Evolutionary conservation across 2,797 vertebrate genomes (phyloP), one percentile per base, ranked within the genome.

Genomic region (Falco cherrug): DNA sequence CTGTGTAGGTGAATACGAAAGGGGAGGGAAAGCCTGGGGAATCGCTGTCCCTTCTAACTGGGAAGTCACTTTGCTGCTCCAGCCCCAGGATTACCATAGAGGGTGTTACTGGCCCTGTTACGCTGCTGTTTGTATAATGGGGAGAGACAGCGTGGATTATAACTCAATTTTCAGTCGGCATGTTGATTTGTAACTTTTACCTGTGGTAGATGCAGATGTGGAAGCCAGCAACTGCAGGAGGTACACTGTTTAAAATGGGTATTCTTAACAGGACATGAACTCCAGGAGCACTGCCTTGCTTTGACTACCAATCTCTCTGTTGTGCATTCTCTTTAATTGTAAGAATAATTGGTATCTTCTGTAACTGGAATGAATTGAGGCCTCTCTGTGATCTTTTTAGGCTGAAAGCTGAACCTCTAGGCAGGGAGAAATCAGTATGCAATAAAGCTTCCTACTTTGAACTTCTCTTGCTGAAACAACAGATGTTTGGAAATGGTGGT

Each of bases 391-490:
- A 95, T 56, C 41, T 74, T 64, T 77, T 57, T 48, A 64, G 64
- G 71, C 48, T 3, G 1, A 89, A 92, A 92, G 47, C 81, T 78
- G 59, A 63, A 61, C 67, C 70, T 82, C 60, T 79, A 81, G 79
- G 70, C 92, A 80, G 87, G 75, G 87, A 85, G 79, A 84, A 89
- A 91, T 93, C 77, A 22, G 47, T 77, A 92, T 90, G 93, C 92
- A 96, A 97, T 97, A 97, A 97, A 97, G 65, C 90, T 96, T 95
- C 95, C 61, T 96, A 88, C 73, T 90, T 95, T 92, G 51, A 87
- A 69, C 31, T 45, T 50, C 25, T n/a, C n/a, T 48, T 75, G 47
- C 71, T 83, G 68, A 51, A 70, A 50, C 25, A 67, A 7, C 10
- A 77, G 20, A 3, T 90, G 31, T 53, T 90, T 9, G 19, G 54